Base-by-base conservation (phyloP, 2,113 vertebrate genomes). In the Zeus faber region DNA sequence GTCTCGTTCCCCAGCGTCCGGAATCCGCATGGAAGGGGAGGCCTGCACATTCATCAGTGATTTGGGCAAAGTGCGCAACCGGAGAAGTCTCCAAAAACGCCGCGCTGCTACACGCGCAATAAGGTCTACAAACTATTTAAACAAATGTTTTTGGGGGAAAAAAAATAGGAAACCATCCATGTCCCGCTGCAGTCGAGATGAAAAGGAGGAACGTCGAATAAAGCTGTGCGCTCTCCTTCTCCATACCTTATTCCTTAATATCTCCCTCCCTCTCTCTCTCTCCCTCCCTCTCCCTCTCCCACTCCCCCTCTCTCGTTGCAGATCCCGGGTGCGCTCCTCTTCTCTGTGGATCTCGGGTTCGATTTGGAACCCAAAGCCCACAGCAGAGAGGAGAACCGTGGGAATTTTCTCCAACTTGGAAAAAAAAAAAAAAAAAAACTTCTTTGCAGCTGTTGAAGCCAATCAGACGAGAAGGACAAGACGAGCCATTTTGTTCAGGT, bases 391-490 rank as follows among this genome's bases (percentile, higher is more conserved):
- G 54, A 71, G 65, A 70, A 50, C 45, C 61, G 53, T 74, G 76
- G 73, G 61, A 72, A 71, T 76, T 49, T 39, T 54, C 48, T 57
- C 52, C 23, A 71, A 77, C 67, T 82, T 62, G n/a, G 49, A 27
- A 59, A n/a, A 49, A 41, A 26, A 41, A 5, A 27, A 9, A 39
- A 7, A 58, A 20, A 39, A 35, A 29, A 77, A 76, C 61, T 75
- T 65, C 63, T 52, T 49, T 67, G 58, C 74, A 74, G 70, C 76
- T 76, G 70, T 60, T 65, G 44, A 40, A 46, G 65, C 57, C 65
- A 40, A 44, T 69, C 70, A 16, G 52, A 47, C 74, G 56, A 7
- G 68, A 74, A 65, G 72, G 54, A 76, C 67, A 55, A 62, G 47
- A 26, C 49, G 20, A 33, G 33, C 21, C 44, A 5, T 49, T 58